Base-by-base conservation (phyloP, 2,797 vertebrate species). In the Gymnopithys bicolor region DNA sequence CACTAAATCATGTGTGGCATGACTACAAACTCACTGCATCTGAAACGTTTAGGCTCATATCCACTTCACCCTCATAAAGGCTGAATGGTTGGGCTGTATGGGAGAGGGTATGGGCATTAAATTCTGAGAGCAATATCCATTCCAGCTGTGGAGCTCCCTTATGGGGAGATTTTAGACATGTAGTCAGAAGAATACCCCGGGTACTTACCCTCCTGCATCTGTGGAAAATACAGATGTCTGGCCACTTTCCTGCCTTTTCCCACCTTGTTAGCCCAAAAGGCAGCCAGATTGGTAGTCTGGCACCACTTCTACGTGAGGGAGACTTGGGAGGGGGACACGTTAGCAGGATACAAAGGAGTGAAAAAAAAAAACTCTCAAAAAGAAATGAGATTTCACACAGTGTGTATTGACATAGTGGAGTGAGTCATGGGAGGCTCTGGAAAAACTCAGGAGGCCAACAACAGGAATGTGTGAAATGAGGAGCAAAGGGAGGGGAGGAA, bases 1-100 rank as follows among this genome's bases (percentile, higher is more conserved):
- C 51, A 79, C 64, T 91, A 92, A 92, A 92, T 95, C 86, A 58
- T 23, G 84, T 41, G 32, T 59, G 87, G 73, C 82, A 64, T 60
- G 48, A 52, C 82, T 84, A 59, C 55, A 81, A 55, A 71, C 30
- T 58, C 59, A 19, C 43, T 41, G 53, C 76, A 51, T 80, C 80
- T 59, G 21, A 95, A 96, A 73, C 3, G 1, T 71, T 60, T 78
- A 87, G 94, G 56, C 85, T 95, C 11, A 9, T 68, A 84, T 46
- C 83, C 80, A 74, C 85, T 94, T 93, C 85, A 89, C 60, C 86
- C 56, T 89, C 3, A 0, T 89, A 77, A 88, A 79, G 63, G 33
- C 74, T 91, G 74, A 79, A 79, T 66, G 37, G 58, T 59, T 85
- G 83, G 75, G 49, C 67, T 3, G 3, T 76, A 17, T 64, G 74